Percentiles rank a stretch among this genome's conserved stretches.
Conservation (phyloP, 1,140 invertebrate species). For the Nymphalis io region DNA sequence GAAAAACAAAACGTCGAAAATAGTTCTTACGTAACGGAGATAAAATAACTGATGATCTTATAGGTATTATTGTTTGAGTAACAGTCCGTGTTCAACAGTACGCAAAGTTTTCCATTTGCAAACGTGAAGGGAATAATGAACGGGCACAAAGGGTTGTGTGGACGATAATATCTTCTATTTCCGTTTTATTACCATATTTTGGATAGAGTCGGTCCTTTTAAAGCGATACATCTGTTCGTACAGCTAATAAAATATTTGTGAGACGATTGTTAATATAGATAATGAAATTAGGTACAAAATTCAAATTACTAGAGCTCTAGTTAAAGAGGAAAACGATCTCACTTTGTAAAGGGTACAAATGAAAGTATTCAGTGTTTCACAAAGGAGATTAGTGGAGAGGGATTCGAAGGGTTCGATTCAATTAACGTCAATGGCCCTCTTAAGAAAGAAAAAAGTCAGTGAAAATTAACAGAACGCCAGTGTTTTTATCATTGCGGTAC, state of each 20-base stretch:
- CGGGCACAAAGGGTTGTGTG: conserved; percentile 31
- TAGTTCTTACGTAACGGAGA: conserved; percentile 27
- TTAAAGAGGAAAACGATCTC: background rate
- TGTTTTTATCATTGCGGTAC: conserved; percentile 20
- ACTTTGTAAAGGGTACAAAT: background rate
- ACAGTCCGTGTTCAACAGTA: conserved; percentile 20
- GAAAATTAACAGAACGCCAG: conserved; percentile 3
- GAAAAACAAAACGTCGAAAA: conserved; percentile 29
- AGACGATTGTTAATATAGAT: conserved; percentile 5
- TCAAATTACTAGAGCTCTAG: background rate
- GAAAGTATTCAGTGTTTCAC: conserved; percentile 1
- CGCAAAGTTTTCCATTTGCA: conserved; percentile 23
- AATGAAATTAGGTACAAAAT: background rate
- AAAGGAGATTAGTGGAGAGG: conserved; percentile 1
- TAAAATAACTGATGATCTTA: conserved; percentile 31
- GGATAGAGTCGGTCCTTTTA: conserved; percentile 12
- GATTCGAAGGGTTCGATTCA: conserved; percentile 26
- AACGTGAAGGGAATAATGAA: conserved; percentile 36
- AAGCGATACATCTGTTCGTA: conserved; percentile 3
- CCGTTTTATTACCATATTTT: conserved; percentile 25
- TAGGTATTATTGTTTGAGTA: conserved; percentile 33
- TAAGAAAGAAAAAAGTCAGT: conserved; percentile 14
- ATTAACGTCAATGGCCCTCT: conserved; percentile 24
- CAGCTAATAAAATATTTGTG: background rate
- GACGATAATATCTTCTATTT: conserved; percentile 37